A percentile compares a stretch with the other conserved stretches of the same genome.
Conservation (phyloP, 2,797 vertebrate genomes). For the Siniperca scherzeri region DNA sequence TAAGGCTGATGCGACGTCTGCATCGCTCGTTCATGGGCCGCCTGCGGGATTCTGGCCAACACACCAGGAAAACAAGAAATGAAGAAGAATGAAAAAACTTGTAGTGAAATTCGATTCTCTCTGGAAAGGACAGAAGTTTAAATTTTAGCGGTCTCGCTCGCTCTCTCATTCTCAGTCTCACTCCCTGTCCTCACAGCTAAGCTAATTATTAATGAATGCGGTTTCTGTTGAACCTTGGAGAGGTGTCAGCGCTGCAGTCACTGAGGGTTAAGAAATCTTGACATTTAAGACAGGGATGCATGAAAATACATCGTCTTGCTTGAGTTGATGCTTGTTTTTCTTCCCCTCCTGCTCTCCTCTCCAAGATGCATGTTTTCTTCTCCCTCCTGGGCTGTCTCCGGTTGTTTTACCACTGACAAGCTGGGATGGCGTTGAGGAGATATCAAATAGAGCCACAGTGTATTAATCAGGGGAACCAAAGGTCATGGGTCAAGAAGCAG, state of each 20-base stretch:
- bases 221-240: conserved; percentile 89
- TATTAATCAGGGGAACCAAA: conserved; percentile 79
- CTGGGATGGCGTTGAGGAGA: conserved; percentile 79
- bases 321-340: conserved; percentile 85
- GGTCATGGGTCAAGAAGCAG: conserved; percentile 72
- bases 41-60: conserved; percentile 87
- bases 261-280: conserved; percentile 86
- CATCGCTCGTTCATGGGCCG: conserved; percentile 87
- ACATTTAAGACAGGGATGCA: conserved; percentile 89
- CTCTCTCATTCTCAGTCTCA: conserved; percentile 50
- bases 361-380: conserved; percentile 81
- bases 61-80: conserved; percentile 85
- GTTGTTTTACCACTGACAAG: conserved; percentile 85
- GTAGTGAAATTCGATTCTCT: conserved; percentile 75
- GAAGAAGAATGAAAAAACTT: conserved; percentile 80
- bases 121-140: conserved; percentile 75
- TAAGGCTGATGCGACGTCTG: conserved; percentile 90
- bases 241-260: conserved; percentile 84
- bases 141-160: conserved; percentile 62
- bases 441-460: conserved; percentile 83
- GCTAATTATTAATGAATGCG: conserved; percentile 89
- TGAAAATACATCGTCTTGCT: conserved; percentile 89
- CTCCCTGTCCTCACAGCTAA: conserved; percentile 76
- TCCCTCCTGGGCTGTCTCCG: conserved; percentile 80
- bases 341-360: conserved; percentile 68